These are phyloP conservation scores for Semnornis frantzii DNA, from an alignment of 2,113 vertebrate genomes.

Conservation along the genomic window DNA sequence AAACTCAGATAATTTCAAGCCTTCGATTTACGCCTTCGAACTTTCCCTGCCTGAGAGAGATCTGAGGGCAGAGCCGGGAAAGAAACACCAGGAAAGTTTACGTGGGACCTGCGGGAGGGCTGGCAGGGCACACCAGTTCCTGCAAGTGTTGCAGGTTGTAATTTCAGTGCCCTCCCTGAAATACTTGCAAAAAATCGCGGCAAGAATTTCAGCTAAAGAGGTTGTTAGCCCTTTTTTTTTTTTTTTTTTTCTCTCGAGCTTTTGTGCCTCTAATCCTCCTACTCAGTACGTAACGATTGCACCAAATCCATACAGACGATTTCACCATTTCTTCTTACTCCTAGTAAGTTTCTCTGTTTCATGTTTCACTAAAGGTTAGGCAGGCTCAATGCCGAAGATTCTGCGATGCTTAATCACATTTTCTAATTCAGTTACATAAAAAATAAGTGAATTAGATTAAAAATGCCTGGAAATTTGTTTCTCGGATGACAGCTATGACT, in stretches of 20 bases:
- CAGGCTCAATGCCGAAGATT: slow-evolving; percentile 57
- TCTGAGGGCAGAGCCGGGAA: background rate
- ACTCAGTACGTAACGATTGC: background rate
- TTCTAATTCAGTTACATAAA: slow-evolving; percentile 81
- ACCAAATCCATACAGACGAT: background rate
- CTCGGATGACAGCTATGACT: slow-evolving; percentile 80
- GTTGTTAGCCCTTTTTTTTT: background rate
- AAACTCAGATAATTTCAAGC: background rate
- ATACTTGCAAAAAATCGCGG: background rate
- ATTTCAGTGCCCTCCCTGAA: background rate
- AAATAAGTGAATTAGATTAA: slow-evolving; percentile 82
- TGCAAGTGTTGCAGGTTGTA: background rate
- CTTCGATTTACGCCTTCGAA: background rate
- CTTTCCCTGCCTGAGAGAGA: background rate
- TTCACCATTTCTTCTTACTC: slow-evolving; percentile 29
- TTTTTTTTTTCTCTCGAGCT: background rate
- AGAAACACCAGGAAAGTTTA: background rate
- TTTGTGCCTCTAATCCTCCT: background rate
- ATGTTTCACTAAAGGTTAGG: slow-evolving; percentile 51
- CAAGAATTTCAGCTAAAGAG: background rate
- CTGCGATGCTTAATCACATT: slow-evolving; percentile 76
- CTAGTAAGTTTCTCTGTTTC: slow-evolving; percentile 44
- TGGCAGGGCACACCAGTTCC: background rate
- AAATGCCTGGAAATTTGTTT: slow-evolving; percentile 85
- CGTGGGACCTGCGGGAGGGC: background rate